These are phyloP conservation scores for Scaptomyza polygonia DNA, from an alignment of 2,888 invertebrate species.

Conservation along the genomic window DNA sequence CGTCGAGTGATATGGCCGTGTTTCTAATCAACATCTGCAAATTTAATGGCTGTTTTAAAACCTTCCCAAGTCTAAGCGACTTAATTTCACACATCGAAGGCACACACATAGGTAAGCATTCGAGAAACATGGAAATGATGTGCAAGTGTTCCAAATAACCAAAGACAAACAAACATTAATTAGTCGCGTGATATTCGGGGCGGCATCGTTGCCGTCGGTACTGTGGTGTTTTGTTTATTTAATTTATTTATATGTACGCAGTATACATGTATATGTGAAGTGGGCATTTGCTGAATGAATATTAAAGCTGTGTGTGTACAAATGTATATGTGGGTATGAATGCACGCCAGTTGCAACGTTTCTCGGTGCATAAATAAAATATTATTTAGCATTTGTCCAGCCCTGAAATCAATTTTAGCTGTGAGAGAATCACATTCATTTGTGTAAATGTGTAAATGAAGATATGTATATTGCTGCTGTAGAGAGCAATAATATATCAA, in stretches of 20 bases:
- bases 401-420: conserved; percentile 47
- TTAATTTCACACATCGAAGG: conserved; percentile 95
- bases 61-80: conserved; percentile 91
- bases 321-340: conserved; percentile 15
- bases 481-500: conserved; percentile 36
- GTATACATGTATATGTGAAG: conserved; percentile 8
- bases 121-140: conserved; percentile 24
- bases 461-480: conserved; percentile 26
- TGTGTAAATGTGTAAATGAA: conserved; percentile 27
- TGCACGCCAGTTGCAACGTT: conserved; percentile 15
- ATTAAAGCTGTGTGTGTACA: conserved; percentile 8
- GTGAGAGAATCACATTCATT: conserved; percentile 15
- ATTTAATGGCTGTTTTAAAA: conserved; percentile 93
- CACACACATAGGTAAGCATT: conserved; percentile 90
- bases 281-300: conserved; percentile 6
- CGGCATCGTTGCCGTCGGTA: conserved; percentile 44
- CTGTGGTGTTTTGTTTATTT: conserved; percentile 72
- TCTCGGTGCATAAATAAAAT: conserved; percentile 28
- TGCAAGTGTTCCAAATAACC: conserved; percentile 41
- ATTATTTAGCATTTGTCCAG: conserved; percentile 37
- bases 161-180: conserved; percentile 54
- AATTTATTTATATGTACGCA: conserved; percentile 61
- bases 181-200: conserved; percentile 69
- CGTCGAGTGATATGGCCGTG: conserved; percentile 90
- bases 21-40: conserved; percentile 95